Base-by-base conservation (phyloP, 2,888 invertebrate species). In the Criorhina ranunculi region DNA sequence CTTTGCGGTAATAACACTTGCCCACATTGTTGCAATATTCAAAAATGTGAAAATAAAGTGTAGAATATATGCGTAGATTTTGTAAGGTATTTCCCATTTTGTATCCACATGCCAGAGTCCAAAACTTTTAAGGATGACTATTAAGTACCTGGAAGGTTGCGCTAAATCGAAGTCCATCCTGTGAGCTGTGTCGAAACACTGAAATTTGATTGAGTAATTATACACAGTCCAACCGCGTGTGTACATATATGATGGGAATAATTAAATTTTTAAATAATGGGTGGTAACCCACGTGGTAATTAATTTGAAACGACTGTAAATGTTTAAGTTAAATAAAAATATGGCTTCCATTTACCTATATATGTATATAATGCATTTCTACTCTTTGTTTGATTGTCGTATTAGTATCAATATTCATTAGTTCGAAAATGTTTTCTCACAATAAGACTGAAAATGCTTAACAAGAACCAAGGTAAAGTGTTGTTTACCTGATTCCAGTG, bases 21-120 rank as follows among this genome's bases (percentile, higher is more conserved):
- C 78, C 89, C 88, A 89, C 89, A 90, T 88, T 1, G 89, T 79
- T 0, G 82, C 82, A 3, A 89, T 88, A 19, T 87, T 88, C 4
- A 86, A 85, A 29, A 89, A 88, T 2, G 89, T 88, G 0, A 87
- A 55, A 5, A 88, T 87, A 11, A 88, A 8, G 35, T 90, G 90
- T 6, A 89, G 60, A 7, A 87, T 40, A 33, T 57, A 88, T 0
- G 51, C 31, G 29, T 69, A 69, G n/a, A 57, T 1, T 33, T 42
- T 19, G 11, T 77, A 67, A 1, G 60, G 33, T 0, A 51, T 33
- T 5, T 69, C 15, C 51, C 60, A 69, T 29, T 66, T 49, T 15
- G 19, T 53, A 8, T 60, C 51, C n/a, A 77, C 15, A 0, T 51
- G 60, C 76, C 76, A 77, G 1, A 77, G 76, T 6, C 76, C 76